Conservation (phyloP, 2,797 vertebrate species). For the Psittacula derbiana region DNA sequence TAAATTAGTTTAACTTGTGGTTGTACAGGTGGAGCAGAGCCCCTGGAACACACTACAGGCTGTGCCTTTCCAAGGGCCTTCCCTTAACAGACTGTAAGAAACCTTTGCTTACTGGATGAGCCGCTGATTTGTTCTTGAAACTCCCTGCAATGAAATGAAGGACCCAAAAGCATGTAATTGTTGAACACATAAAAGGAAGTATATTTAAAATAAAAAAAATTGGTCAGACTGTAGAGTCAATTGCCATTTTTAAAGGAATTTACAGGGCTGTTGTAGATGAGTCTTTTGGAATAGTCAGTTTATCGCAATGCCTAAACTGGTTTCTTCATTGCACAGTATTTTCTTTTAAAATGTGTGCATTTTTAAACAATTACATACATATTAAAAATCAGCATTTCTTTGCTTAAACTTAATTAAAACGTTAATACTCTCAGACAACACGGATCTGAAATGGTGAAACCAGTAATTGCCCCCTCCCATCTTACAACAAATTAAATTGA, state of each 20-base stretch:
- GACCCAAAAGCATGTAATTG: conserved; percentile 81
- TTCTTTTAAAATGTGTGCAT: conserved; percentile 88
- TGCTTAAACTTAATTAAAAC: conserved; percentile 87
- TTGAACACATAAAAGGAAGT: conserved; percentile 99
- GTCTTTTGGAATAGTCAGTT: conserved; percentile 83
- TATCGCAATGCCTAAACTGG: conserved; percentile 86
- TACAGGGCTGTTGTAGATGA: conserved; percentile 90
- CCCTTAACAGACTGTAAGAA: conserved; percentile 37
- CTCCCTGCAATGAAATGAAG: conserved; percentile 78
- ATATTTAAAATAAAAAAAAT: conserved; percentile 91
- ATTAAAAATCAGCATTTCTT: conserved; percentile 88
- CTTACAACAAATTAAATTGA: conserved; percentile 89
- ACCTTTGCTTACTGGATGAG: conserved; percentile 42
- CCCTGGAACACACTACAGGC: background rate
- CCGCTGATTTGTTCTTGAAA: conserved; percentile 47
- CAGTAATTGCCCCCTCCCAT: conserved; percentile 81
- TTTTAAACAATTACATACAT: conserved; percentile 95
- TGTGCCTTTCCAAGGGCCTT: conserved; percentile 31
- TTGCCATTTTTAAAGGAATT: conserved; percentile 90
- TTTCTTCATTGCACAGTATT: conserved; percentile 83
- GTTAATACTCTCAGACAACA: conserved; percentile 95
- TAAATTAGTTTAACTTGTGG: background rate
- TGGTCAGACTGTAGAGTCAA: conserved; percentile 91
- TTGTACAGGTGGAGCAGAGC: background rate
- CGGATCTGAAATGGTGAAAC: conserved; percentile 90